Conservation (phyloP, 2,797 vertebrate species). For the Poeciliopsis gracilis region DNA sequence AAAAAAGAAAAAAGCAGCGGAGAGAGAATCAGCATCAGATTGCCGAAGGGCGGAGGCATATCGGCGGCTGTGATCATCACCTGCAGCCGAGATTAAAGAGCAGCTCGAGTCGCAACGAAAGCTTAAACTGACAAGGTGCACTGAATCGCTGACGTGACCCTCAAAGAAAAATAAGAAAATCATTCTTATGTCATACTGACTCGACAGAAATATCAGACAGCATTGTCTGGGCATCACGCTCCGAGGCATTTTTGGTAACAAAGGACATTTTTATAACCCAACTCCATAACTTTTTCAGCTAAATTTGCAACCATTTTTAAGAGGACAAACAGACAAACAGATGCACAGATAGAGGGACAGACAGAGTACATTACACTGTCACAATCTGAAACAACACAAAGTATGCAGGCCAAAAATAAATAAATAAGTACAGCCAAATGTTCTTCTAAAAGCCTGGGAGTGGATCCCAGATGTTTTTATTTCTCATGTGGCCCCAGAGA, state of each 20-base stretch:
- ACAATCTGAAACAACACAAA: neutral
- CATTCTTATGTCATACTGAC: constrained; percentile 20
- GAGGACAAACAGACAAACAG: neutral
- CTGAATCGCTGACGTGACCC: constrained; percentile 29
- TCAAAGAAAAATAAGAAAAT: neutral
- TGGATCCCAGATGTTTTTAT: constrained; percentile 35
- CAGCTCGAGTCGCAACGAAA: constrained; percentile 31
- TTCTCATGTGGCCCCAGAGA: constrained; percentile 13
- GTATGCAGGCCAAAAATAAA: neutral
- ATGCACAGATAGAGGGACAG: neutral
- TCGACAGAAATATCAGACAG: constrained; percentile 31
- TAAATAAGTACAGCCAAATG: neutral
- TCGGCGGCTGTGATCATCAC: constrained; percentile 48
- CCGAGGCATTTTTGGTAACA: neutral
- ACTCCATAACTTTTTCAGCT: neutral
- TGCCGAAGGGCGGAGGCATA: constrained; percentile 37
- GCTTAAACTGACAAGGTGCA: constrained; percentile 41
- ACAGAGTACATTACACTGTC: neutral
- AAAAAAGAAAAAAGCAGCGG: constrained; percentile 12
- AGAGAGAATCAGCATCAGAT: constrained; percentile 37
- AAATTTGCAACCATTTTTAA: neutral
- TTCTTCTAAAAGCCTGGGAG: constrained; percentile 18
- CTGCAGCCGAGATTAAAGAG: constrained; percentile 50
- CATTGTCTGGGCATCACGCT: neutral
- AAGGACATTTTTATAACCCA: neutral